Base-by-base conservation (phyloP, 2,797 vertebrate species). In the Smutsia gigantea region DNA sequence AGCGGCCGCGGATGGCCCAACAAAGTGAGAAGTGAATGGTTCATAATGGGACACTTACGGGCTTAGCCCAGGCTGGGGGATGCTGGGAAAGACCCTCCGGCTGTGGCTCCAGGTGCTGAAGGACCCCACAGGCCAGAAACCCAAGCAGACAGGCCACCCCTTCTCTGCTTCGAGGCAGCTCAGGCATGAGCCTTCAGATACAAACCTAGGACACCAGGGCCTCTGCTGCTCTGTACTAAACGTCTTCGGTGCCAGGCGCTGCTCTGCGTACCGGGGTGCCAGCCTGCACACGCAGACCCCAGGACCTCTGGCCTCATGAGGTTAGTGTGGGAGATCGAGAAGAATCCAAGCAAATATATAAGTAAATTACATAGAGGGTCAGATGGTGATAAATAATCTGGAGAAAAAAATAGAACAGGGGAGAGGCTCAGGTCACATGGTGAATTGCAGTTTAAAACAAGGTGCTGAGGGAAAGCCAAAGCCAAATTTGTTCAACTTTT, bases 11-110 rank as follows among this genome's bases (percentile, higher is more conserved):
- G 91, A 69, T 3, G 46, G 84, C 37, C 90, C 42, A 13, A 81
- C 66, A 84, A 69, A 94, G 75, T 87, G 82, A 93, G 87, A 90
- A 93, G 92, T 88, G 87, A 96, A 93, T 91, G 90, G 90, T 61
- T 53, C 39, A 79, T 78, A 95, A 95, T 69, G 91, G 89, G 92
- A 92, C 75, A 68, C 86, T 97, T 68, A 93, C 84, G 91, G 95
- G 91, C 92, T 95, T 74, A 84, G 85, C 85, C 78, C n/a, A 5
- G 88, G 31, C 66, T 37, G 17, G 49, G 96, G 75, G 59, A 27
- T 1, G 6, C 64, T 46, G 78, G 61, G 90, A 96, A 97, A 84
- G 79, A 51, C 72, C 82, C 91, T 91, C 88, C 0, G 53, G 78
- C 96, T 57, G 29, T 8, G 87, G 63, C 66, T 87, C 69, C 95